Evolutionary conservation across 2,797 vertebrate genomes (phyloP), one percentile per base, ranked within the genome.

Genomic region (Helicolenus hilgendorfi): DNA sequence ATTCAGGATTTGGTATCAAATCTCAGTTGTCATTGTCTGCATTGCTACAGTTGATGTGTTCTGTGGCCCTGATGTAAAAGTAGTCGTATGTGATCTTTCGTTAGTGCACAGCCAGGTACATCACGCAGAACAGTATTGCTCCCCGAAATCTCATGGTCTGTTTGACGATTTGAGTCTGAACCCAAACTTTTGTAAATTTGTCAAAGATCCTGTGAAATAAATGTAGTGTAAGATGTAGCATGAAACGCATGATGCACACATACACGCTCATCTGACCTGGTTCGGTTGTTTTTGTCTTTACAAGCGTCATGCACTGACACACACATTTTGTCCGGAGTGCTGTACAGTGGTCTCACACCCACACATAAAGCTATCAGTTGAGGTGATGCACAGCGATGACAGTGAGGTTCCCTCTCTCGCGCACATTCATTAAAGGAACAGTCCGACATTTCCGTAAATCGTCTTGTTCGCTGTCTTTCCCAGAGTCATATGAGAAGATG

Each of bases 51-150:
- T 80, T 64, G 75, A 64, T 72, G 85, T 88, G 87, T 87, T 86
- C 78, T 87, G 85, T 83, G 87, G 86, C 58, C 72, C 82, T 85
- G 83, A 81, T 79, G 79, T 84, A 71, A 65, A 92, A 91, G 83
- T 36, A 36, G 38, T 71, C 29, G 11, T 63, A 29, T 67, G 60
- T 85, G 75, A 89, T 88, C 79, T 72, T 77, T 94, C 60, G 8
- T 79, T 80, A 81, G 83, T 88, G 89, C 84, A 65, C 84, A 84
- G 75, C 70, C 83, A 79, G 80, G 83, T 88, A 76, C 65, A 20
- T 84, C 72, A 86, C 31, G 13, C 89, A 85, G 85, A 85, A 87
- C 83, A 70, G 85, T 96, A 96, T 96, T 97, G 96, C 96, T 96
- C 88, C 86, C 83, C 67, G 20, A 89, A 91, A 81, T n/a, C 4